Conservation (phyloP, 2,797 vertebrate species). For the Hoplostethus atlanticus region DNA sequence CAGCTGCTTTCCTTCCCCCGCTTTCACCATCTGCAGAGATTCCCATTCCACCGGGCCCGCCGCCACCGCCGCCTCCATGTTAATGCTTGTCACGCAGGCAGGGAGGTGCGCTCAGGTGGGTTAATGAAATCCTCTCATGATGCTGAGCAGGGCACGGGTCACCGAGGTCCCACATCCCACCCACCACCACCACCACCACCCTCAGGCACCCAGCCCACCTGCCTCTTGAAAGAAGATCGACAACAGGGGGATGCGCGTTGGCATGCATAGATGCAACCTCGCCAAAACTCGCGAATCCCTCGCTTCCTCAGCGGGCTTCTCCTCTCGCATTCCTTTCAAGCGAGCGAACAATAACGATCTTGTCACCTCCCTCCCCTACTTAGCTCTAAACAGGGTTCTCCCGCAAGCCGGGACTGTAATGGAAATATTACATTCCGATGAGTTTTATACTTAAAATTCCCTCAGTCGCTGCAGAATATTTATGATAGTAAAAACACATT, state of each 20-base stretch:
- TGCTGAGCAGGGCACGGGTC: slow-evolving; percentile 49
- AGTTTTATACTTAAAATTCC: slow-evolving; percentile 61
- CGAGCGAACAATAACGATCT: slow-evolving; percentile 17
- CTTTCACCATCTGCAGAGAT: slow-evolving; percentile 47
- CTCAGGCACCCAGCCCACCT: slow-evolving; percentile 4
- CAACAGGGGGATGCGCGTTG: slow-evolving; percentile 3
- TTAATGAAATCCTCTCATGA: slow-evolving; percentile 67
- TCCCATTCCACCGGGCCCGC: slow-evolving; percentile 21
- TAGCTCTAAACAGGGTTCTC: slow-evolving; percentile 33
- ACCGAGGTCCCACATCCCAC: slow-evolving; percentile 6
- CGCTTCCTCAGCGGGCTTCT: not conserved
- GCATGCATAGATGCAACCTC: not conserved
- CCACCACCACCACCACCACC: not conserved
- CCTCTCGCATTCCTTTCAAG: slow-evolving; percentile 17
- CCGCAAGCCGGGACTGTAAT: slow-evolving; percentile 35
- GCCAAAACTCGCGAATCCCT: not conserved
- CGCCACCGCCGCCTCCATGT: not conserved
- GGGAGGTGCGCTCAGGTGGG: slow-evolving; percentile 46
- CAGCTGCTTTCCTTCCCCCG: slow-evolving; percentile 5
- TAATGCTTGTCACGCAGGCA: slow-evolving; percentile 54
- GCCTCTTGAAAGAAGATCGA: slow-evolving; percentile 45
- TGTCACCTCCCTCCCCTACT: slow-evolving; percentile 24
- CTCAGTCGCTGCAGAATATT: slow-evolving; percentile 59
- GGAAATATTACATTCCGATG: slow-evolving; percentile 65
- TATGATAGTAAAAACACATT: slow-evolving; percentile 57